Percentiles rank a stretch among this genome's conserved stretches.
Conservation (phyloP, 1,140 invertebrate species). For the Anastrepha obliqua region DNA sequence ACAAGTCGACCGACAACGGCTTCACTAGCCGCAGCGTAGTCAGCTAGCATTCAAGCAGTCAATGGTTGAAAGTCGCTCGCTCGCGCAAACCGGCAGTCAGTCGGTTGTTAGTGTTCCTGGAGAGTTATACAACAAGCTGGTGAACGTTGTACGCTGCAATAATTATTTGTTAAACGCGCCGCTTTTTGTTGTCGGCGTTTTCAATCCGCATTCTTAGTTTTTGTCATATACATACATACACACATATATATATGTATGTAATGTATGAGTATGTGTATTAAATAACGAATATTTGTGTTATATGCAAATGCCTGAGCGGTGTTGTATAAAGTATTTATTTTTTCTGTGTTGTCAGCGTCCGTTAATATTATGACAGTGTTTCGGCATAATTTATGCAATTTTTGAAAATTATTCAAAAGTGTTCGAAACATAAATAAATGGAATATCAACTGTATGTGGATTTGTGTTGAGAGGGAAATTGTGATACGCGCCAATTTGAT, state of each 20-base stretch:
- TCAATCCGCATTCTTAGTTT: neutral
- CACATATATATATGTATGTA: neutral
- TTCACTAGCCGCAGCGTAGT: neutral
- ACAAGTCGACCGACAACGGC: neutral
- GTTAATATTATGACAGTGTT: neutral
- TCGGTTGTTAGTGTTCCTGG: neutral
- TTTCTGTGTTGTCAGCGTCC: neutral
- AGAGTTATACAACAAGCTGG: neutral
- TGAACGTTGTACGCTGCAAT: neutral
- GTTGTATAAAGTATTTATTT: neutral
- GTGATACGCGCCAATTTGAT: neutral
- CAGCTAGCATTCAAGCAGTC: neutral
- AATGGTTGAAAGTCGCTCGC: conserved; percentile 6
- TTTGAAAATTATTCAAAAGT: neutral
- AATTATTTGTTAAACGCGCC: neutral
- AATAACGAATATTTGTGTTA: neutral
- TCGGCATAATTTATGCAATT: neutral
- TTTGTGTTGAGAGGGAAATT: neutral
- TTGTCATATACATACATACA: neutral
- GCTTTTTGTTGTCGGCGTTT: neutral
- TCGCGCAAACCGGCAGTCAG: conserved; percentile 8
- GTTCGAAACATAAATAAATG: neutral
- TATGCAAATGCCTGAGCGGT: neutral
- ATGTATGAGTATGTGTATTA: neutral
- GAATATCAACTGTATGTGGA: neutral